Evolutionary conservation across 1,140 invertebrate genomes (phyloP).

Genomic region (Mylabris phalerata): DNA sequence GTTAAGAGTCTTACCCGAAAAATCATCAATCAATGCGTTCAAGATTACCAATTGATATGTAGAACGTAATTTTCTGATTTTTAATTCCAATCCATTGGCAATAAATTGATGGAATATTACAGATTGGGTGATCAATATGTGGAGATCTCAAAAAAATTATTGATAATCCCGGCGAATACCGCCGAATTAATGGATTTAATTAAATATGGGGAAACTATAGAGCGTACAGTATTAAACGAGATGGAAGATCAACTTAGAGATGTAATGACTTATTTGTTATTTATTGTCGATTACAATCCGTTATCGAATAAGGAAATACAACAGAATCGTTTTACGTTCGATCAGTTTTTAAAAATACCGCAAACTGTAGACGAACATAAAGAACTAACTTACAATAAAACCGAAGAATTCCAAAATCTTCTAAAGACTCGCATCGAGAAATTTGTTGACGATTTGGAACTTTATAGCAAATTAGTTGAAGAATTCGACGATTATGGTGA

Average conservation of each 20-base stretch:
- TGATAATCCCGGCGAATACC: constrained; percentile 75
- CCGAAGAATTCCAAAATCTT: constrained; percentile 76
- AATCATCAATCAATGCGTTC: constrained; percentile 65
- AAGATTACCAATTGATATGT: constrained; percentile 71
- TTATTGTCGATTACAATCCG: constrained; percentile 71
- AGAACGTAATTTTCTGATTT: constrained; percentile 54
- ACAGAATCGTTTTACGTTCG: constrained; percentile 74
- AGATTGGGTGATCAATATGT: constrained; percentile 84
- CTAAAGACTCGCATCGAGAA: constrained; percentile 60
- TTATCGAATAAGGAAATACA: constrained; percentile 79
- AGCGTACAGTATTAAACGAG: constrained; percentile 59
- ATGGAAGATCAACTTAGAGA: constrained; percentile 68
- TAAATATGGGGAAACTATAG: constrained; percentile 64
- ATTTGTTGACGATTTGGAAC: constrained; percentile 74
- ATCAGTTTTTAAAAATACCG: constrained; percentile 56
- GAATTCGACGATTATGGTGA: constrained; percentile 86
- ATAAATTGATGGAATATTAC: constrained; percentile 25
- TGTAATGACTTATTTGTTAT: constrained; percentile 61
- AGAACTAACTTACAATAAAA: constrained; percentile 73
- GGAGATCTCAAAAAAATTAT: constrained; percentile 66
- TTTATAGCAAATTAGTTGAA: constrained; percentile 73
- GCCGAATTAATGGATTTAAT: constrained; percentile 77
- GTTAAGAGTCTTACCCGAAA: constrained; percentile 64
- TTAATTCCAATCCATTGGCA: background rate
- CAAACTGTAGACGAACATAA: constrained; percentile 75